Evolutionary conservation across 2,888 invertebrate genomes (phyloP).

Genomic region (Folsomia candida): DNA sequence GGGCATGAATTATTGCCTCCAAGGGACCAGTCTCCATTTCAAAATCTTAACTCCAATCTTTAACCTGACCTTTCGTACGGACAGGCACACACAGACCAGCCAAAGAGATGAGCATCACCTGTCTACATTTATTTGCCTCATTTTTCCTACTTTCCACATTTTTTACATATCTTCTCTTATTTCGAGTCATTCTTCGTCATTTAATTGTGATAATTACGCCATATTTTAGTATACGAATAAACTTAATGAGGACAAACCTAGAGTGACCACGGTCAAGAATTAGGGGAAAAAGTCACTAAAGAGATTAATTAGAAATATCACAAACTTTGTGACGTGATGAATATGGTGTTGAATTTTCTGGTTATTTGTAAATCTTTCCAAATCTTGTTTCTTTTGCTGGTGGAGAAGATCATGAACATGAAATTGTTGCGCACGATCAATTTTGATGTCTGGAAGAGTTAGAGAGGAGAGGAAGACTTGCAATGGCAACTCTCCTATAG

Average conservation of each 20-base stretch:
- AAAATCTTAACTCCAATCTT: neutral
- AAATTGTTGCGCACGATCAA: neutral
- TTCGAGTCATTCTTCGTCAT: no score
- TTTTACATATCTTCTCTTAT: neutral
- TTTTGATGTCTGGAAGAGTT: no score
- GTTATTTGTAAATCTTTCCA: neutral
- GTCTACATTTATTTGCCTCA: neutral
- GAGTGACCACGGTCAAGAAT: no score
- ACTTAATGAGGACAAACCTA: no score
- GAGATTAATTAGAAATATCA: no score
- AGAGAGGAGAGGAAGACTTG: no score
- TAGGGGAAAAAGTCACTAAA: no score
- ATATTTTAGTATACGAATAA: no score
- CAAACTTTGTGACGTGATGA: no score
- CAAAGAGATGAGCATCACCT: conserved; percentile 2
- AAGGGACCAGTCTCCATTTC: neutral
- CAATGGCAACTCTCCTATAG: no score
- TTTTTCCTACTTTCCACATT: neutral
- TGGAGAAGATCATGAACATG: neutral
- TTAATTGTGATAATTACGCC: no score
- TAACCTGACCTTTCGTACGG: neutral
- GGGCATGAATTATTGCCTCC: conserved; percentile 7
- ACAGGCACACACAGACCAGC: neutral
- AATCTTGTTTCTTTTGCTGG: neutral
- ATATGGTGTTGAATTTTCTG: neutral